Evolutionary conservation across 92 coral and sea anemone genomes (phyloP), one percentile per base, ranked within the genome.

Genomic region (Porites evermanni): DNA sequence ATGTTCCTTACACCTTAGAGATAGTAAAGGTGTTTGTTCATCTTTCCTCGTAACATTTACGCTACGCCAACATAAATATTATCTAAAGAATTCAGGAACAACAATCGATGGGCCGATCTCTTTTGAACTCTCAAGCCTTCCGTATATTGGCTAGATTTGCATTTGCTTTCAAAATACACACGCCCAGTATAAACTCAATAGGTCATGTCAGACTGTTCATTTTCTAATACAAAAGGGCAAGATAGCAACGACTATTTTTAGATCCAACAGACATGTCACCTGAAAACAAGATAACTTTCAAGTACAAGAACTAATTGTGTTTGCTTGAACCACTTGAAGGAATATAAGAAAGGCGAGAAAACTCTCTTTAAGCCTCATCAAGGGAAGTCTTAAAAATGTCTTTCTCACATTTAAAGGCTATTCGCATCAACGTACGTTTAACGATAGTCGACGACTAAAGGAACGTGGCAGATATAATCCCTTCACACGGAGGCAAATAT

Each of bases 41-140:
- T 54, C 13, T 58, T 74, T n/a, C 58, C 59, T 47, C 53, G 2
- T 18, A 72, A 70, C 68, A 64, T 80, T 80, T 54, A 59, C 63
- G 53, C 70, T 17, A 68, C 59, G 17, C 70, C 17, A 38, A 44
- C 78, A 71, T 70, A 81, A 81, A 81, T 81, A 81, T 81, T 81
- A 70, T 70, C 78, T 70, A 29, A 19, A 81, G 70, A 70, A 81
- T 70, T 70, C 71, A 10, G 24, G 20, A 44, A 81, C 32, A 81
- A 81, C 70, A 81, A 56, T 21, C 51, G 24, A 8, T 4, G 78
- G 78, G 86, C 86, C 86, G 51, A 81, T 81, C 86, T 81, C 75
- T 80, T 81, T 32, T 58, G 77, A 70, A 70, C 52, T 19, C 70
- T 81, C 63, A 18, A 26, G 67, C 54, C 21, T 68, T 71, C 78